Percentiles rank a stretch among this genome's conserved stretches.
phyloP scores from a whole-genome alignment of 2,888 invertebrate genomes.

The Chydorus sphaericus region DNA sequence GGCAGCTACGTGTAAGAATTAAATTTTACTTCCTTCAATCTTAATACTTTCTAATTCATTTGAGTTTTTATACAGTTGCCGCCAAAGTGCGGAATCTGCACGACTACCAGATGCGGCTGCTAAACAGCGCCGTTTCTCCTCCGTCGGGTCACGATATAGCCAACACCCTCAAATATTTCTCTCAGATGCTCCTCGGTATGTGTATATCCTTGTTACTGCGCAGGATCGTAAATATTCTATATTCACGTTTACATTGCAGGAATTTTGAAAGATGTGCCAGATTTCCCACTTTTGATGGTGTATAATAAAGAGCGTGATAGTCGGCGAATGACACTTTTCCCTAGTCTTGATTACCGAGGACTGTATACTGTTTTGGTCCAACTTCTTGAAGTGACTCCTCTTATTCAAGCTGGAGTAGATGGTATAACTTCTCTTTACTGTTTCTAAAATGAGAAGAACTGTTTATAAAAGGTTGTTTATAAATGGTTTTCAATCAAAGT shows the following conservation, averaged over 20 bases:
- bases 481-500: slow-evolving; percentile 36
- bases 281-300: slow-evolving; percentile 80
- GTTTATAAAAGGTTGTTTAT: neutral
- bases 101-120: slow-evolving; percentile 84
- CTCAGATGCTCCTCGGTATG: slow-evolving; percentile 88
- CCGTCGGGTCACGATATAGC: slow-evolving; percentile 93
- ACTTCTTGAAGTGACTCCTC: slow-evolving; percentile 83
- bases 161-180: slow-evolving; percentile 94
- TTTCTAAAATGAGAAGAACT: no score
- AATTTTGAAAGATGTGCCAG: slow-evolving; percentile 90
- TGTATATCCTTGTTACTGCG: slow-evolving; percentile 20
- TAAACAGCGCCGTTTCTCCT: slow-evolving; percentile 77
- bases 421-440: slow-evolving; percentile 36
- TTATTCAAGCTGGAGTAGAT: slow-evolving; percentile 73
- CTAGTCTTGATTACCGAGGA: slow-evolving; percentile 91
- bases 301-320: slow-evolving; percentile 72
- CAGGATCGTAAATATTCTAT: neutral
- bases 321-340: slow-evolving; percentile 77
- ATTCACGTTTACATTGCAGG: slow-evolving; percentile 38
- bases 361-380: slow-evolving; percentile 80
- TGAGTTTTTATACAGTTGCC: slow-evolving; percentile 52
- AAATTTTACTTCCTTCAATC: no score
- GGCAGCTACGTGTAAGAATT: slow-evolving; percentile 8
- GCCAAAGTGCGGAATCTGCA: slow-evolving; percentile 93
- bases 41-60: no score